phyloP scores from a whole-genome alignment of 1,140 invertebrate species.

The Eubasilissa regina region DNA sequence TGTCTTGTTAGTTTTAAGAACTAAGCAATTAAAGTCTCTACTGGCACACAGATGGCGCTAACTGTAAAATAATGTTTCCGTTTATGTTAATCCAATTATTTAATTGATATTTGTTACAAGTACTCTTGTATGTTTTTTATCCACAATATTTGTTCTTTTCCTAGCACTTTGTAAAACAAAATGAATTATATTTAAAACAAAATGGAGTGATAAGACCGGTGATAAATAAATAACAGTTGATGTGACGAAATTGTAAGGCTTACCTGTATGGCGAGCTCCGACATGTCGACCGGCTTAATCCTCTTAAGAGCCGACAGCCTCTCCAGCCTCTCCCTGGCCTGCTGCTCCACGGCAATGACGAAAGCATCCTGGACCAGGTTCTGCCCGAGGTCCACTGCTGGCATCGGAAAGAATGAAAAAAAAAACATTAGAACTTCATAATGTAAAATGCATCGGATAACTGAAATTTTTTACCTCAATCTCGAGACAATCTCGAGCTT shows the following conservation, averaged over 20 bases:
- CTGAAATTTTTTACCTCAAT: background rate
- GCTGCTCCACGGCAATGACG: slow-evolving; percentile 96
- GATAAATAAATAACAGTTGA: background rate
- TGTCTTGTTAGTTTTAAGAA: too few species aligned
- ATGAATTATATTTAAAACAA: too few species aligned
- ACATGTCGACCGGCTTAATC: slow-evolving; percentile 96
- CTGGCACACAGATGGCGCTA: too few species aligned
- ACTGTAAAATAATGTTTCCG: too few species aligned
- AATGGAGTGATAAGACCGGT: too few species aligned
- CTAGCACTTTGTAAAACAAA: too few species aligned
- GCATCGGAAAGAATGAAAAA: slow-evolving; percentile 65
- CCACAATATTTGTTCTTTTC: too few species aligned
- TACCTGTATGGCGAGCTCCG: slow-evolving; percentile 92
- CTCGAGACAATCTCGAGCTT: too few species aligned
- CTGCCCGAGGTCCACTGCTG: slow-evolving; percentile 90
- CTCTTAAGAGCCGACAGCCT: slow-evolving; percentile 90
- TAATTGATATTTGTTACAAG: too few species aligned
- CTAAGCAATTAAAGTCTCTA: too few species aligned
- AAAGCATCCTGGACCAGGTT: slow-evolving; percentile 96
- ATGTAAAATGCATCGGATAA: background rate
- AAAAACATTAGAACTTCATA: background rate
- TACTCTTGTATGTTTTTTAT: too few species aligned
- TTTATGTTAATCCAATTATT: too few species aligned
- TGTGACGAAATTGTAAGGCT: slow-evolving; percentile 47
- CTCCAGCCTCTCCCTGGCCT: slow-evolving; percentile 91